Base-by-base conservation (phyloP, 2,797 vertebrate species). In the Cercopithecus diana region DNA sequence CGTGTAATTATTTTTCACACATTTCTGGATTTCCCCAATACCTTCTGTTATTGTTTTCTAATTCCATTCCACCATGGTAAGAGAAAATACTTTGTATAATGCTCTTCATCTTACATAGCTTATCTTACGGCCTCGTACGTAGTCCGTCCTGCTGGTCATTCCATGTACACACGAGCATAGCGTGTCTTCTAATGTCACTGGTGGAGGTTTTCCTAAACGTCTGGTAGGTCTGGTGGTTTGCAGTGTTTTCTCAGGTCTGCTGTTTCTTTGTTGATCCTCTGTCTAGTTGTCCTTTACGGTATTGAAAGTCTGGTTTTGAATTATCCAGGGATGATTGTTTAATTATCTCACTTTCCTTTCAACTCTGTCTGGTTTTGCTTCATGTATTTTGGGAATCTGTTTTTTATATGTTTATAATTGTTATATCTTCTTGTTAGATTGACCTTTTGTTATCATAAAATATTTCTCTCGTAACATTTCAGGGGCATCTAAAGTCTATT, bases 51-150 rank as follows among this genome's bases (percentile, higher is more conserved):
- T 15, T 3, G 1, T 24, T 52, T 89, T 70, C 12, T 39, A 52
- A 13, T 36, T 28, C 41, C 36, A 13, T 4, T 24, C 58, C 12
- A 0, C 5, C 0, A 0, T 22, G 26, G 17, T 41, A 43, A 70
- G 12, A 70, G 36, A 28, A 43, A 52, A 52, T 4, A 52, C 5
- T 52, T 24, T 7, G 45, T 14, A 22, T 13, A 24, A 52, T 52
- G 28, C 5, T 19, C 13, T 4, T 36, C 33, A 11, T 80, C 50
- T 80, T 24, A 50, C 12, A 52, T 79, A n/a, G 20, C 30, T n/a
- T 36, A n/a, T 3, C 45, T 33, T 77, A 50, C 10, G 45, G 12
- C 45, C 58, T 20, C 7, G 3, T 12, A 10, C 1, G 1, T 1
- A 41, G 45, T 10, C n/a, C 11, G 1, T 4, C 76, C 28, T 14